These are phyloP conservation scores for Chaetura pelagica DNA, from an alignment of 2,113 vertebrate species.

Conservation along the genomic window DNA sequence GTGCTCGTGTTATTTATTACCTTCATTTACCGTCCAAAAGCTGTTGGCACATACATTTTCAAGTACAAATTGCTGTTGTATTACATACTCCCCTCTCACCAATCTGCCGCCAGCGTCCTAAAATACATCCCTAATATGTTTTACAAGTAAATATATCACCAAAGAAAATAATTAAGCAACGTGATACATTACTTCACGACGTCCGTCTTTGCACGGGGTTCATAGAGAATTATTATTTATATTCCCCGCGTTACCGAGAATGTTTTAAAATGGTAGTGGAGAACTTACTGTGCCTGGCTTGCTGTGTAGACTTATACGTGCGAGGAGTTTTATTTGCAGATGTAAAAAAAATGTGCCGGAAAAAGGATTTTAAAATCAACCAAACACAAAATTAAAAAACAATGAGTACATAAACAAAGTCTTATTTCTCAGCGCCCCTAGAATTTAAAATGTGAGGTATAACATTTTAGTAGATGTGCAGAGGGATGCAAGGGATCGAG, in stretches of 20 bases:
- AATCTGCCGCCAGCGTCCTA: conserved; percentile 1
- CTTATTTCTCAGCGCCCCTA: neutral
- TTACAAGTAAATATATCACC: conserved; percentile 43
- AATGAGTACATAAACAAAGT: neutral
- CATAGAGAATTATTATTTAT: neutral
- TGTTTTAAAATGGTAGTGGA: neutral
- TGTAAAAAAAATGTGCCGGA: neutral
- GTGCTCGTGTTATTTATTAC: conserved; percentile 60
- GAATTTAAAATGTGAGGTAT: neutral
- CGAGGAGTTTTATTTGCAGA: neutral
- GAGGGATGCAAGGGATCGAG: neutral
- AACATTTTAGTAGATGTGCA: neutral
- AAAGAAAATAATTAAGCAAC: conserved; percentile 39
- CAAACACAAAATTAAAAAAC: neutral
- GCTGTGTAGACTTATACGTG: neutral
- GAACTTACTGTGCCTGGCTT: neutral
- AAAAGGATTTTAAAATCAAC: conserved; percentile 16
- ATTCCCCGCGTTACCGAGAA: neutral
- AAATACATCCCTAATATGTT: conserved; percentile 32
- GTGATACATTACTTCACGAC: neutral
- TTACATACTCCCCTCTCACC: conserved; percentile 38
- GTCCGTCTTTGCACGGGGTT: neutral
- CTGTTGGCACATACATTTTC: conserved; percentile 66
- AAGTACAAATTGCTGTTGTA: conserved; percentile 64
- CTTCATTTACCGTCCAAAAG: conserved; percentile 58